These are phyloP conservation scores for Ateles fusciceps DNA, from an alignment of 2,797 vertebrate genomes.

Conservation along the genomic window DNA sequence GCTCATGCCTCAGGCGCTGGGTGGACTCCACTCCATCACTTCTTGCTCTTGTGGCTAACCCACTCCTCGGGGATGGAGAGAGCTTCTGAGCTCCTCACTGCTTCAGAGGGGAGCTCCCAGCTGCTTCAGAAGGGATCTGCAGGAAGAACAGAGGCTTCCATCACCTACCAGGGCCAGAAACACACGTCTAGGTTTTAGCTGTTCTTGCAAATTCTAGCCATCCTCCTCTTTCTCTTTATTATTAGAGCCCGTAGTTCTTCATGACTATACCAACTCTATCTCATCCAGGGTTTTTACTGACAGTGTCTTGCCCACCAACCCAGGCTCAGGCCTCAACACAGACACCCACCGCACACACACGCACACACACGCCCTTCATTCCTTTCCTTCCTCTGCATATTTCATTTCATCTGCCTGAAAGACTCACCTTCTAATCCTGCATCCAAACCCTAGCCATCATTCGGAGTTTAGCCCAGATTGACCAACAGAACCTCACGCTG, in stretches of 20 bases:
- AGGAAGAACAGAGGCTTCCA: slow-evolving; percentile 7
- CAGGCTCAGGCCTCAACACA: neutral
- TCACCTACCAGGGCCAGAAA: neutral
- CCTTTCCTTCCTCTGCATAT: neutral
- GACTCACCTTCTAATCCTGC: neutral
- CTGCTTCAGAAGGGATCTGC: slow-evolving; percentile 40
- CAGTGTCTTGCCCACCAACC: neutral
- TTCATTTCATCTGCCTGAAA: neutral
- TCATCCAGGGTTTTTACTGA: neutral
- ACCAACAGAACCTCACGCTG: neutral
- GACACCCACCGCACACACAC: neutral
- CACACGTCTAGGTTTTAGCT: neutral
- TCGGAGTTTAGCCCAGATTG: neutral
- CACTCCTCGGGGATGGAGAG: neutral
- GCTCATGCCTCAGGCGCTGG: slow-evolving; percentile 1
- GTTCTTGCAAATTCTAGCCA: neutral
- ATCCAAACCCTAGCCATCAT: neutral
- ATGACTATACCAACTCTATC: neutral
- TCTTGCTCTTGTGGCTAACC: neutral
- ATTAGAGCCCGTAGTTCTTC: neutral
- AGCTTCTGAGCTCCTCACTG: neutral
- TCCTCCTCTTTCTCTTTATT: neutral
- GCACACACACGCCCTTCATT: neutral
- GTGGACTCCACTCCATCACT: neutral
- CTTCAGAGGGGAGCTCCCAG: neutral